Evolutionary conservation across 2,797 vertebrate species (phyloP).

Genomic region (Nannoperca obscura): DNA sequence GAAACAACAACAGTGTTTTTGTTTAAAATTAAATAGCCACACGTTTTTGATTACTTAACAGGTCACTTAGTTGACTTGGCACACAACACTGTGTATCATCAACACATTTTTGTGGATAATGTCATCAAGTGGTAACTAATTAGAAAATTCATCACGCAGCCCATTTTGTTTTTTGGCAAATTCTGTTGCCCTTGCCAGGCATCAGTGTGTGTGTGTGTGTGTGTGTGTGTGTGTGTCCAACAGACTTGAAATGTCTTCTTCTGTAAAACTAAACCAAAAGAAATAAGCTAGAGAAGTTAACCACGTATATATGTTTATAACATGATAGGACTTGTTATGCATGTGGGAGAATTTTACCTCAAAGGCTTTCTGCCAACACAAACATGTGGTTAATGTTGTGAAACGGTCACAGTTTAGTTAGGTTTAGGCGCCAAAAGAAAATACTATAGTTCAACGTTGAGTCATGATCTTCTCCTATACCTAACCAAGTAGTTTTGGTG

Average conservation of each 20-base stretch:
- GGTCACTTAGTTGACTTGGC: slow-evolving; percentile 9
- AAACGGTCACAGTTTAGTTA: too few species aligned
- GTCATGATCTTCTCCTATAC: too few species aligned
- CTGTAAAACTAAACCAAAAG: background rate
- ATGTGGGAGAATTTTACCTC: too few species aligned
- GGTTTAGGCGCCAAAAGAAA: too few species aligned
- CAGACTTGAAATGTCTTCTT: background rate
- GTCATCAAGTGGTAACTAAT: slow-evolving; percentile 8
- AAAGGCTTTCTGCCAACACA: too few species aligned
- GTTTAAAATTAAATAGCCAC: slow-evolving; percentile 1
- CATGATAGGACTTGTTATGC: background rate
- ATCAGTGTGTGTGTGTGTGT: too few species aligned
- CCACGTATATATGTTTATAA: background rate
- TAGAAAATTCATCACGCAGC: background rate
- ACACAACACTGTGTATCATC: background rate
- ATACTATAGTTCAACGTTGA: too few species aligned
- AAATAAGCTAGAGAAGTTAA: background rate
- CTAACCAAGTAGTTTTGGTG: too few species aligned
- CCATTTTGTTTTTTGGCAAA: slow-evolving; percentile 1
- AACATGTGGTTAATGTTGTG: too few species aligned
- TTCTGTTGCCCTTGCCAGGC: background rate
- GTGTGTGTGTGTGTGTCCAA: background rate
- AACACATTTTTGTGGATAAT: slow-evolving; percentile 5
- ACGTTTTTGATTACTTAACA: background rate
- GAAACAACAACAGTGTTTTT: background rate